These are phyloP conservation scores for Anarhynchus alexandrinus DNA, from an alignment of 2,113 vertebrate species.

Conservation along the genomic window DNA sequence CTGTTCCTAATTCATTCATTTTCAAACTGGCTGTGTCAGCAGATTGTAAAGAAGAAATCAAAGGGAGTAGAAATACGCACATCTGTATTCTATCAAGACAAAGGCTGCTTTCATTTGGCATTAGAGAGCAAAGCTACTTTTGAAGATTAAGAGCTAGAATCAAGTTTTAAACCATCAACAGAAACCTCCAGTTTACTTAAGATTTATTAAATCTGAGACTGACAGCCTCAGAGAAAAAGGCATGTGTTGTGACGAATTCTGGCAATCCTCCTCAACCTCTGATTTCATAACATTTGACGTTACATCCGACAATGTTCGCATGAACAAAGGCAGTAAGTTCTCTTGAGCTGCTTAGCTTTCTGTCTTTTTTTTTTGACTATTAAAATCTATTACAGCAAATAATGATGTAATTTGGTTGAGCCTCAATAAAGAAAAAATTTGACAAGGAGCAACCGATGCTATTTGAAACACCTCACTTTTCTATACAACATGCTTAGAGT, in stretches of 20 bases:
- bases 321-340: neutral
- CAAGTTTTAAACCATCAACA: neutral
- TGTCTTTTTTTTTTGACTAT: neutral
- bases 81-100: neutral
- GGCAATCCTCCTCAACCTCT: neutral
- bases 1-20: neutral
- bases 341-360: neutral
- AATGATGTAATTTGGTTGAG: neutral
- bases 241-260: neutral
- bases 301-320: neutral
- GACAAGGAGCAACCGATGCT: neutral
- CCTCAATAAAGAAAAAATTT: neutral
- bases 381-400: neutral
- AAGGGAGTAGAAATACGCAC: neutral
- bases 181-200: neutral
- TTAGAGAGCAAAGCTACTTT: neutral
- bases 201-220: neutral
- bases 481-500: neutral
- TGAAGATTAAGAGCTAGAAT: neutral
- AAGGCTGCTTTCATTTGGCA: neutral
- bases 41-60: neutral
- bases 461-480: neutral
- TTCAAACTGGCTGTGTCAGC: neutral
- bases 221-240: neutral
- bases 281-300: neutral